phyloP scores from a whole-genome alignment of 1,140 invertebrate genomes.

The Halyomorpha halys region DNA sequence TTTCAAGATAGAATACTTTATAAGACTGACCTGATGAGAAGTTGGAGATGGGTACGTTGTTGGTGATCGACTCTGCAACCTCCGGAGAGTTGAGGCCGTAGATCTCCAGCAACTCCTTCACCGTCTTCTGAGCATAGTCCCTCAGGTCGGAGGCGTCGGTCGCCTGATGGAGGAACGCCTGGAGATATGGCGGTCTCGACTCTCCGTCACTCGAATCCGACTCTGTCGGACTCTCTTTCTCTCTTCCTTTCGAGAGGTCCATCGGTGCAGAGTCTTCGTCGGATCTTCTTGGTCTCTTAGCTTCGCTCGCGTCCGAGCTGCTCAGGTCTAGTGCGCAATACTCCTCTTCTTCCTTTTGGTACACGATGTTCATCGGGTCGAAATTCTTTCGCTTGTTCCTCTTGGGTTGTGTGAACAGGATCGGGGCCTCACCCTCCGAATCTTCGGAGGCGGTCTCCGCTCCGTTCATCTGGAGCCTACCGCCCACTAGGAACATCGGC shows the following conservation, averaged over 20 bases:
- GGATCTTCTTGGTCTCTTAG: neutral
- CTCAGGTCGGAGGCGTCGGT: slow-evolving; percentile 38
- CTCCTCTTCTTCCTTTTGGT: slow-evolving; percentile 31
- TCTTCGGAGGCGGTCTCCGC: slow-evolving; percentile 30
- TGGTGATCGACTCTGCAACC: slow-evolving; percentile 37
- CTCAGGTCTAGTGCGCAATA: slow-evolving; percentile 18
- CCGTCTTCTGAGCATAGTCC: slow-evolving; percentile 48
- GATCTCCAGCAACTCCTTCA: slow-evolving; percentile 48
- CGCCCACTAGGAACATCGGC: slow-evolving; percentile 31
- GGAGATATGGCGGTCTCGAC: slow-evolving; percentile 26
- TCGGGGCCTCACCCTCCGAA: slow-evolving; percentile 29
- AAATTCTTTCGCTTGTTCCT: slow-evolving; percentile 43
- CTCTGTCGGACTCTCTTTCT: neutral
- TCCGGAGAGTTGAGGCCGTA: slow-evolving; percentile 42
- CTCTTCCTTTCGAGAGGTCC: slow-evolving; percentile 26
- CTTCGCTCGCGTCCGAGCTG: slow-evolving; percentile 12
- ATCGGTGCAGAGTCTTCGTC: slow-evolving; percentile 28
- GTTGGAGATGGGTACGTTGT: slow-evolving; percentile 38
- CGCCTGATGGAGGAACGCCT: slow-evolving; percentile 29
- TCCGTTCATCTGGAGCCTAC: slow-evolving; percentile 25
- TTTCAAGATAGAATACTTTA: neutral
- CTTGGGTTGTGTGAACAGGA: slow-evolving; percentile 26
- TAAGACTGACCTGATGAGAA: slow-evolving; percentile 38
- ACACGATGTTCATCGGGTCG: slow-evolving; percentile 39
- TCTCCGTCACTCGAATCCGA: slow-evolving; percentile 28